phyloP scores from a whole-genome alignment of 1,140 invertebrate genomes.

The Drosophila erecta region DNA sequence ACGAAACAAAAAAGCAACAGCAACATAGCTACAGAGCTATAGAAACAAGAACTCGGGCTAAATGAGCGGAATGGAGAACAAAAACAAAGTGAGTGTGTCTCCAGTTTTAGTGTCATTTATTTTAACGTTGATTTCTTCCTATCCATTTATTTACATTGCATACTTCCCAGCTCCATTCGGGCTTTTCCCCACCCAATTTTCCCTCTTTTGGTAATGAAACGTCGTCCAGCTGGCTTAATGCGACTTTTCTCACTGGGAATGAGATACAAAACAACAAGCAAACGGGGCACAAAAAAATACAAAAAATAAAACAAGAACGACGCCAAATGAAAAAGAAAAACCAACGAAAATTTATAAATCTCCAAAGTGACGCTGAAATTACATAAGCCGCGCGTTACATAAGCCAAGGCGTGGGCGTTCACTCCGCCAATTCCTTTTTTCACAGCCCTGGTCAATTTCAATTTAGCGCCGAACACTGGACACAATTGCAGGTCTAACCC shows the following conservation, averaged over 20 bases:
- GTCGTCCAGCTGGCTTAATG: constrained; percentile 78
- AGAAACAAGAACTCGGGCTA: constrained; percentile 15
- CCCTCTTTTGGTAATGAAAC: constrained; percentile 69
- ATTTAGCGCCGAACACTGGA: constrained; percentile 53
- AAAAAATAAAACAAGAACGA: constrained; percentile 7
- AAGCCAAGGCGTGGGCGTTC: constrained; percentile 28
- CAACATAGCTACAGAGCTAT: neutral
- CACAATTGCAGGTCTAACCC: constrained; percentile 54
- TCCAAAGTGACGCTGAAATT: constrained; percentile 77
- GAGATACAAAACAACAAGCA: constrained; percentile 33
- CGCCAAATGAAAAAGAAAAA: constrained; percentile 42
- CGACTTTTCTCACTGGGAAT: constrained; percentile 48
- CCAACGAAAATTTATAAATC: constrained; percentile 75
- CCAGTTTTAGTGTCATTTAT: constrained; percentile 83
- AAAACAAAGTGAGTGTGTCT: constrained; percentile 70
- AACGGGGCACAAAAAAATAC: constrained; percentile 12
- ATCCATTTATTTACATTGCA: constrained; percentile 83
- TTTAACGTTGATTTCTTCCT: constrained; percentile 83
- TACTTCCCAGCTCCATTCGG: constrained; percentile 60
- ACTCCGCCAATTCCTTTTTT: constrained; percentile 17
- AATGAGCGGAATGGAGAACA: constrained; percentile 45
- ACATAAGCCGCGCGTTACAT: constrained; percentile 68
- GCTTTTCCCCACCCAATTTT: constrained; percentile 28
- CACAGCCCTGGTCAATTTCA: constrained; percentile 52
- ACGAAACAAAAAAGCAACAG: constrained; percentile 47